Conservation (phyloP, 2,888 invertebrate species). For the Labia minor region DNA sequence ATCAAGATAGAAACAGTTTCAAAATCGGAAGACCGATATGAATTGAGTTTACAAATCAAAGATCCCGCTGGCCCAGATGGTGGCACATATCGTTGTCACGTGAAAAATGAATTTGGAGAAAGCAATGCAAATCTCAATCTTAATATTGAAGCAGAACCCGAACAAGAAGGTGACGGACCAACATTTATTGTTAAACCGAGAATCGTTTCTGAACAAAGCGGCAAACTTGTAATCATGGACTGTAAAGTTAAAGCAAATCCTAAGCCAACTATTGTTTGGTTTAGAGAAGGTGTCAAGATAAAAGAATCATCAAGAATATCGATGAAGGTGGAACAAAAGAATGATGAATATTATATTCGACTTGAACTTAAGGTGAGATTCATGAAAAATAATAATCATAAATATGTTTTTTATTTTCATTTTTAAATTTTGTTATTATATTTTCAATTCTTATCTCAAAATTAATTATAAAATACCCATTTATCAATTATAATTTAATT, state of each 20-base stretch:
- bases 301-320: conserved; percentile 67
- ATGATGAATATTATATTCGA: conserved; percentile 75
- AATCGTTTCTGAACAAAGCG: conserved; percentile 68
- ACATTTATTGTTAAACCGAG: conserved; percentile 86
- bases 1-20: conserved; percentile 66
- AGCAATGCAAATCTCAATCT: conserved; percentile 92
- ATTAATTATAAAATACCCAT: not conserved
- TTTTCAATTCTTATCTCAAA: not conserved
- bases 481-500: not conserved
- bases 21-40: conserved; percentile 75
- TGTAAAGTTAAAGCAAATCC: conserved; percentile 76
- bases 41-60: conserved; percentile 74
- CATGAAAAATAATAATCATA: conserved; percentile 19
- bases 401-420: not conserved
- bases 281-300: conserved; percentile 64
- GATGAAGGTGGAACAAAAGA: conserved; percentile 59
- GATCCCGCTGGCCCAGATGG: conserved; percentile 72
- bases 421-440: not conserved
- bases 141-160: conserved; percentile 94
- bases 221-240: conserved; percentile 78
- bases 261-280: conserved; percentile 73
- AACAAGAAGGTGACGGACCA: conserved; percentile 86
- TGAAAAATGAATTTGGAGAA: conserved; percentile 91
- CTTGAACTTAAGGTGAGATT: conserved; percentile 62
- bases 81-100: conserved; percentile 85